Base-by-base conservation (phyloP, 2,888 invertebrate genomes). In the Tromatobia lineatoria region DNA sequence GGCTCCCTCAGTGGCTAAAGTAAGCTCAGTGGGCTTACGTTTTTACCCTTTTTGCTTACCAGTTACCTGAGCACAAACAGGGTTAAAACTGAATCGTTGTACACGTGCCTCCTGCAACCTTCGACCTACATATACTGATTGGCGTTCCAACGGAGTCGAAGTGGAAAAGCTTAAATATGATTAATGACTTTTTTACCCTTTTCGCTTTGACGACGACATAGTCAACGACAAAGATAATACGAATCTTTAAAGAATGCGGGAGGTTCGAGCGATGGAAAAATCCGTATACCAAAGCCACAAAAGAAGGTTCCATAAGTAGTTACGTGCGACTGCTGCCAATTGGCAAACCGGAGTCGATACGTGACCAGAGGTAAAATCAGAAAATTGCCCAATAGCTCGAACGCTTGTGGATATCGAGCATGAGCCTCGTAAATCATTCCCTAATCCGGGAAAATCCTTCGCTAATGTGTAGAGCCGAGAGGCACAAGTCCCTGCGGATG, bases 361-460 rank as follows among this genome's bases (percentile, higher is more conserved):
- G 91, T 90, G 89, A 91, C 87, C 82, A 42, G 34, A 57, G 76
- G 75, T 61, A 76, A 86, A 86, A 88, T 87, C 66, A 42, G 64
- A 67, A 78, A 86, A 85, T 88, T 83, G 81, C 79, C 77, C 80
- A 80, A 77, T 59, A 73, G 50, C 59, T 25, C 25, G 42, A 66
- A 45, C 42, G 67, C 18, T 34, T n/a, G 85, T 73, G 38, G 70
- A 66, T 76, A 69, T 80, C 67, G 71, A 70, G 42, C 66, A 50
- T 20, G 70, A 64, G 66, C 54, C 76, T 82, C 87, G 83, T 90
- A 91, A 91, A 91, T 91, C 90, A 88, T 85, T 76, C 20, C 34
- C 77, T 88, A 89, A 91, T 91, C 89, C 87, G 88, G 88, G 87
- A 87, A 88, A 84, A 91, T 90, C 90, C 89, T 79, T 59, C 70